These are phyloP conservation scores for Cettia cetti DNA, from an alignment of 2,113 vertebrate species.

Conservation along the genomic window DNA sequence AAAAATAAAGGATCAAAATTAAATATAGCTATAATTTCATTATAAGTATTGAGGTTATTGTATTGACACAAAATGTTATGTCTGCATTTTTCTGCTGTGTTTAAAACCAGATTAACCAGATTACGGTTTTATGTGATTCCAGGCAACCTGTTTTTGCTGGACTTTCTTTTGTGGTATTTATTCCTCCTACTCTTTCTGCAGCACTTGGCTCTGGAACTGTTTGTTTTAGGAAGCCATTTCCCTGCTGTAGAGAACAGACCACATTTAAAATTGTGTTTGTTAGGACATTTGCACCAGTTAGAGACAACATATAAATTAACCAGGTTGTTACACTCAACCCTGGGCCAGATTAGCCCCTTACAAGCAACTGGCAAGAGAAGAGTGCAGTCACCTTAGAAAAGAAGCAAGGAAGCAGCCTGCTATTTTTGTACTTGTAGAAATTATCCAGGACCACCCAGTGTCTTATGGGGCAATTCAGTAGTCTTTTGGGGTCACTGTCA, in stretches of 20 bases:
- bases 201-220: not conserved
- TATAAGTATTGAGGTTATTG: not conserved
- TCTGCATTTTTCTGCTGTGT: not conserved
- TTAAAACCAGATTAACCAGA: not conserved
- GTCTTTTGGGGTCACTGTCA: not conserved
- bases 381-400: not conserved
- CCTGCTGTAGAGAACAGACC: not conserved
- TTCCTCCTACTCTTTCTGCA: not conserved
- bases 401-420: not conserved
- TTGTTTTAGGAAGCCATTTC: not conserved
- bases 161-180: not conserved
- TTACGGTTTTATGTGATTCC: not conserved
- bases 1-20: not conserved
- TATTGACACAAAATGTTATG: not conserved
- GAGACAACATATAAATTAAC: not conserved
- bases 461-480: not conserved
- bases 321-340: not conserved
- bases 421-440: not conserved
- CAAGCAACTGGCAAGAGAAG: not conserved
- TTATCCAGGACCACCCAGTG: not conserved
- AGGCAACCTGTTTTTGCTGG: not conserved
- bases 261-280: conserved; percentile 6
- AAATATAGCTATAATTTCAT: not conserved
- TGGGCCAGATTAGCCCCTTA: not conserved
- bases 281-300: not conserved